Base-by-base conservation (phyloP, 1,140 invertebrate genomes). In the Saccostrea echinata region DNA sequence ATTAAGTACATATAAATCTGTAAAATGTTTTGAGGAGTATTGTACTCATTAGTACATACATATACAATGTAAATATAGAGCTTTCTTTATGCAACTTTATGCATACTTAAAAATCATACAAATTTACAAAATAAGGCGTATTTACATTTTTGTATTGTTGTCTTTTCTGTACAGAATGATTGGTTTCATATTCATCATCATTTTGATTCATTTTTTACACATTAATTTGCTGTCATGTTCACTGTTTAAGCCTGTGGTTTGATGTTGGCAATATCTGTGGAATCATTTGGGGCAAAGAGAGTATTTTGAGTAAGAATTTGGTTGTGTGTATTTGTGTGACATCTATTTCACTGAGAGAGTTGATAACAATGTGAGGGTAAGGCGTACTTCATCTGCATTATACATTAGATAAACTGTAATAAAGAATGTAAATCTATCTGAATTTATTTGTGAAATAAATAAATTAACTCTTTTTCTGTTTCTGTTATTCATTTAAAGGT, bases 381-480 rank as follows among this genome's bases (percentile, higher is more conserved):
- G 55, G 27, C 27, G 18, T 76, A 76, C 68, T 76, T 76, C n/a
- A 68, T 68, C 30, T 76, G 1, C 27, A 16, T 76, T 76, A 27
- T 30, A 76, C 68, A 21, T 61, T 21, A 21, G 18, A 33, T n/a
- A n/a, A 21, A 61, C 16, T 61, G 55, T 61, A 61, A 21, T 61
- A n/a, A 21, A 61, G 27, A 76, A 71, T 12, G 27, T 30, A 76
- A 30, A 27, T 76, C 30, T 27, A 68, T 68, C 64, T 68, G 24
- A 27, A 71, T 71, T 27, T 71, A 76, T 76, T 30, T 76, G 68
- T 76, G 2, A 76, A 76, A 76, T 76, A 76, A 76, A 76, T 13
- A 9, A 76, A 76, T 76, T 3, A 76, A 76, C 16, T 76, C 11
- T 16, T 27, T 27, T 13, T 71, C 3, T 33, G 11, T 76, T 30